These are phyloP conservation scores for Drosophila willistoni DNA, from an alignment of 1,140 invertebrate species.

Conservation along the genomic window DNA sequence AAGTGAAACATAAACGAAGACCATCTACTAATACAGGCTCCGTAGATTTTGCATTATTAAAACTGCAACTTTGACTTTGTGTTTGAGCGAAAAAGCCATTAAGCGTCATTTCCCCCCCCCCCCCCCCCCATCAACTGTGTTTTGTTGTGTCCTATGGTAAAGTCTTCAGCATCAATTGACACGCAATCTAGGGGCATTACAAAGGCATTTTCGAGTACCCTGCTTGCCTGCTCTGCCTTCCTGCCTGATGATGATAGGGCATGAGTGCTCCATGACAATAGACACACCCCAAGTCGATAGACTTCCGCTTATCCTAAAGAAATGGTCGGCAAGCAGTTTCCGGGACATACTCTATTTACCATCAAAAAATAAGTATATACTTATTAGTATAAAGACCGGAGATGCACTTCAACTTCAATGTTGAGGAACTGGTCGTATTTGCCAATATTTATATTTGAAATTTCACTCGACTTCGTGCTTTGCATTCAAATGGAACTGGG, in stretches of 20 bases:
- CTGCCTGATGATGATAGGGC: conserved; percentile 36
- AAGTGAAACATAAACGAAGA: too few relatives aligned
- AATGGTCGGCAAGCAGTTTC: background rate
- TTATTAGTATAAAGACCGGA: conserved; percentile 23
- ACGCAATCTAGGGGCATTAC: conserved; percentile 14
- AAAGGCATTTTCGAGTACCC: conserved; percentile 9
- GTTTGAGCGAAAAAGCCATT: background rate
- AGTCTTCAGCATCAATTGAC: conserved; percentile 25
- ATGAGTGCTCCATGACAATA: conserved; percentile 14
- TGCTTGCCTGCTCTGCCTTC: background rate
- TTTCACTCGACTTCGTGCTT: conserved; percentile 54
- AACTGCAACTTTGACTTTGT: conserved; percentile 4
- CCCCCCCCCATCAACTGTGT: background rate
- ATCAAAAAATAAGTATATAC: conserved; percentile 21
- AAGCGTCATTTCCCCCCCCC: background rate
- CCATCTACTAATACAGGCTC: too few relatives aligned
- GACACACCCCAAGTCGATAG: conserved; percentile 14
- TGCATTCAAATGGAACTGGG: conserved; percentile 52
- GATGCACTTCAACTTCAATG: conserved; percentile 27
- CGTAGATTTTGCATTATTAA: background rate
- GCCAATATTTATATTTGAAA: conserved; percentile 53
- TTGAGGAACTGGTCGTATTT: conserved; percentile 44
- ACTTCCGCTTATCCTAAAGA: conserved; percentile 30
- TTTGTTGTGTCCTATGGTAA: conserved; percentile 1
- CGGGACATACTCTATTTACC: conserved; percentile 30